A percentile compares a stretch with the other conserved stretches of the same genome.
phyloP scores from a whole-genome alignment of 1,140 invertebrate genomes.

The Euwallacea similis region DNA sequence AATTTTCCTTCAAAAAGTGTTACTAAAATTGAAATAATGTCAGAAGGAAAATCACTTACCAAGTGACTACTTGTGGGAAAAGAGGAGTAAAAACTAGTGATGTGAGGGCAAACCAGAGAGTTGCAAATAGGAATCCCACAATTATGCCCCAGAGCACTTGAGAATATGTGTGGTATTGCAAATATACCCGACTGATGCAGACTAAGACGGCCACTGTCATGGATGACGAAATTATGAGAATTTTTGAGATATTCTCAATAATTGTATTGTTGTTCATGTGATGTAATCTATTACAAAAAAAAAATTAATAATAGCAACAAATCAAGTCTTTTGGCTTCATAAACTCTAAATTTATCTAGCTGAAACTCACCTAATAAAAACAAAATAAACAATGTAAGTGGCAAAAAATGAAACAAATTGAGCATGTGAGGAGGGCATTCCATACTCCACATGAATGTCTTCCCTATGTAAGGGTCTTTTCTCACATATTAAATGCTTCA shows the following conservation, averaged over 20 bases:
- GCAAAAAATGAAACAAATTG: conserved; percentile 94
- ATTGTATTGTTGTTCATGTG: conserved; percentile 76
- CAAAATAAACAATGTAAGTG: conserved; percentile 82
- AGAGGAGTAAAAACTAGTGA: conserved; percentile 80
- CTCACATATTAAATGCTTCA: conserved; percentile 84
- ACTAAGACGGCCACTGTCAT: conserved; percentile 65
- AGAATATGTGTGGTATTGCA: conserved; percentile 81
- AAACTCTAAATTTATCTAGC: background rate
- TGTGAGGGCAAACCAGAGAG: conserved; percentile 65
- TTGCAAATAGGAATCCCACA: conserved; percentile 57
- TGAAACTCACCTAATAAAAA: conserved; percentile 76
- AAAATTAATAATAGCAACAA: background rate
- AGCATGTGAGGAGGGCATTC: conserved; percentile 92
- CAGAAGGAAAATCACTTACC: conserved; percentile 63
- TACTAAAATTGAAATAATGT: conserved; percentile 3
- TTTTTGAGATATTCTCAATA: conserved; percentile 74
- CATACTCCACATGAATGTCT: conserved; percentile 80
- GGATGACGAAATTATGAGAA: conserved; percentile 65
- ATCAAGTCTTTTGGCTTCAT: background rate
- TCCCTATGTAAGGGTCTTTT: conserved; percentile 70
- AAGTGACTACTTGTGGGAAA: conserved; percentile 82
- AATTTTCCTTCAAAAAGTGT: conserved; percentile 67
- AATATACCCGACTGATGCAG: conserved; percentile 74
- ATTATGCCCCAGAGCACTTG: conserved; percentile 80
- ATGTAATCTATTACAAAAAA: conserved; percentile 67